Evolutionary conservation across 2,113 vertebrate genomes (phyloP).

Genomic region (Ranitomeya imitator): DNA sequence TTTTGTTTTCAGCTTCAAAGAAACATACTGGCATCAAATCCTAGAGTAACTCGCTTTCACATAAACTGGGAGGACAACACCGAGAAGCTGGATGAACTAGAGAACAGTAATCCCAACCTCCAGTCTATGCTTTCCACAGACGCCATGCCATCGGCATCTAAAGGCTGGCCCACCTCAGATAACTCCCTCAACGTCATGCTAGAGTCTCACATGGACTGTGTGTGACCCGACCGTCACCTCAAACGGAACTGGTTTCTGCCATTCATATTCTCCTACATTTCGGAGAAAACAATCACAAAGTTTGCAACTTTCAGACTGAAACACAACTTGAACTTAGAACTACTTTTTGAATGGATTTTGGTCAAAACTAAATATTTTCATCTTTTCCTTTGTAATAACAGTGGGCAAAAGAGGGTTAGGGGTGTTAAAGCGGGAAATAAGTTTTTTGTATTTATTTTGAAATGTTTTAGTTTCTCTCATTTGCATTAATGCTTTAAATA

Average conservation of each 20-base stretch:
- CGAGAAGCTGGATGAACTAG: conserved; percentile 82
- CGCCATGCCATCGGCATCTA: conserved; percentile 79
- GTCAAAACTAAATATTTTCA: neutral
- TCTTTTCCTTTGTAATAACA: neutral
- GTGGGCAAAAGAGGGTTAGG: too few relatives aligned
- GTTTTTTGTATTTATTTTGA: conserved; percentile 20
- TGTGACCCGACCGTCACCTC: conserved; percentile 70
- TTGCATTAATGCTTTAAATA: conserved; percentile 28
- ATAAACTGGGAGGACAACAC: conserved; percentile 86
- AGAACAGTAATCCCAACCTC: conserved; percentile 80
- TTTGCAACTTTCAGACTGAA: neutral
- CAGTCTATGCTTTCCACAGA: conserved; percentile 81
- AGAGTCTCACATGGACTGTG: conserved; percentile 86
- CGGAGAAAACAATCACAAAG: neutral
- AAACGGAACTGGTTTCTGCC: neutral
- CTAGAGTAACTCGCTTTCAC: conserved; percentile 82
- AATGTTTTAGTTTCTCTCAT: neutral
- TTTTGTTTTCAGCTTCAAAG: conserved; percentile 75
- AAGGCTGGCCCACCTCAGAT: conserved; percentile 81
- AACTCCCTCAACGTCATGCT: conserved; percentile 83
- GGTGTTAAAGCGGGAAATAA: neutral
- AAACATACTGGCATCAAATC: conserved; percentile 85
- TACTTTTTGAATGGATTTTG: neutral
- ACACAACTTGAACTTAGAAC: neutral
- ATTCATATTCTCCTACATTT: neutral